Percentiles rank a stretch among this genome's conserved stretches.
Evolutionary conservation across 2,113 vertebrate genomes (phyloP).

Genomic region (Clarias batrachus): DNA sequence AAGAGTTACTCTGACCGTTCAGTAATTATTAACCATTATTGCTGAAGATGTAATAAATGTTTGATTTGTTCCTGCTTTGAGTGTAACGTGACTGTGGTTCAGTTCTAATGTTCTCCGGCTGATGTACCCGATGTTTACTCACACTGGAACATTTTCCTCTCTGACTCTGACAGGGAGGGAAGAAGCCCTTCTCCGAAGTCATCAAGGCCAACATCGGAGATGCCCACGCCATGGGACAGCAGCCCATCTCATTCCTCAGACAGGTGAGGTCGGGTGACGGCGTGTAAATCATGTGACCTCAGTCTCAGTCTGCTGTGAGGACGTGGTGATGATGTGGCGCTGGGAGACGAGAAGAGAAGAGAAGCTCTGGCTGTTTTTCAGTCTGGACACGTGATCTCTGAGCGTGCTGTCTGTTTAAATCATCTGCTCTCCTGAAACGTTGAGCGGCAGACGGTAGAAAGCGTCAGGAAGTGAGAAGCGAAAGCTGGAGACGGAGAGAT

Average conservation of each 20-base stretch:
- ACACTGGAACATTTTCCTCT: not conserved
- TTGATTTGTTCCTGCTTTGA: not conserved
- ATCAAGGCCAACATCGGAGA: constrained; percentile 93
- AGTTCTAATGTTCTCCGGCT: too few species aligned
- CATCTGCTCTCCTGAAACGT: not conserved
- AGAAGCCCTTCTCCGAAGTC: constrained; percentile 87
- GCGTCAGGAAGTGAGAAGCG: not conserved
- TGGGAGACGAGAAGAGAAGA: not conserved
- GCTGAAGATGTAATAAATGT: not conserved
- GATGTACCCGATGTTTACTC: too few species aligned
- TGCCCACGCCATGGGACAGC: constrained; percentile 90
- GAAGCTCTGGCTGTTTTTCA: not conserved
- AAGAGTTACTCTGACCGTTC: not conserved
- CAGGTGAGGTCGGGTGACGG: constrained; percentile 73
- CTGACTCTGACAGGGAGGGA: constrained; percentile 73
- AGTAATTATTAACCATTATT: too few species aligned
- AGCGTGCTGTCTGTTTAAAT: not conserved
- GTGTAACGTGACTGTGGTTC: not conserved
- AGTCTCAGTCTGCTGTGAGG: not conserved
- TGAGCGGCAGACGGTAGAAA: not conserved
- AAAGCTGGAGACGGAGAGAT: not conserved
- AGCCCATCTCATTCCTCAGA: constrained; percentile 89
- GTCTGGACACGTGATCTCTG: not conserved
- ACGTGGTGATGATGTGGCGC: not conserved
- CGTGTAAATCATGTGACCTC: not conserved